Conservation (phyloP, 2,888 invertebrate genomes). For the Branchellion lobata region DNA sequence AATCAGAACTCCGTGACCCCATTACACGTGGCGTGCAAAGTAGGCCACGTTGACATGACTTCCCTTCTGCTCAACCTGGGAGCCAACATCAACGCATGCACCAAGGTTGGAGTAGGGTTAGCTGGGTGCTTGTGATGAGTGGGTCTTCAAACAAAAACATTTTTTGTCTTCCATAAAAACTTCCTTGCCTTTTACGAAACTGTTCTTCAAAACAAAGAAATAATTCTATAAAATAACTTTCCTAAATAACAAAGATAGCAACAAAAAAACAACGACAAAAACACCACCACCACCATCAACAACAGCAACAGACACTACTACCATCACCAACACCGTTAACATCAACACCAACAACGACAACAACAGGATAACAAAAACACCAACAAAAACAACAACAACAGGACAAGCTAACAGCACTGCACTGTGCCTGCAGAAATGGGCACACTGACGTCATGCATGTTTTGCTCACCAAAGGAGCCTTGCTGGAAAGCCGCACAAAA, state of each 20-base stretch:
- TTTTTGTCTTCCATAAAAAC: not conserved
- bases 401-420: constrained; percentile 51
- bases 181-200: not conserved
- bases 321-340: too few species aligned
- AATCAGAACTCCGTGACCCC: constrained; percentile 32
- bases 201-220: too few species aligned
- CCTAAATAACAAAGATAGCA: too few species aligned
- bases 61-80: not conserved
- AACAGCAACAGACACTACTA: too few species aligned
- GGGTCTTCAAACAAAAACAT: too few species aligned
- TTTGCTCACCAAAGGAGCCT: constrained; percentile 90
- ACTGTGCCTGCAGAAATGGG: constrained; percentile 73
- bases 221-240: too few species aligned
- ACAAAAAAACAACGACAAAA: too few species aligned
- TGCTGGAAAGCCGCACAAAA: constrained; percentile 96
- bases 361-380: too few species aligned
- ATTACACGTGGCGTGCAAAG: constrained; percentile 29
- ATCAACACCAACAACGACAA: too few species aligned
- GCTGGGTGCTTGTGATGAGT: not conserved
- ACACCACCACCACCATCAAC: too few species aligned
- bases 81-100: constrained; percentile 21
- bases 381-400: not conserved
- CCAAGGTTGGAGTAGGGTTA: constrained; percentile 21
- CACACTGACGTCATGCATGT: constrained; percentile 92
- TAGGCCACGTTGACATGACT: constrained; percentile 23